These are phyloP conservation scores for Ailurus styani DNA, from an alignment of 2,113 vertebrate species.

Conservation along the genomic window DNA sequence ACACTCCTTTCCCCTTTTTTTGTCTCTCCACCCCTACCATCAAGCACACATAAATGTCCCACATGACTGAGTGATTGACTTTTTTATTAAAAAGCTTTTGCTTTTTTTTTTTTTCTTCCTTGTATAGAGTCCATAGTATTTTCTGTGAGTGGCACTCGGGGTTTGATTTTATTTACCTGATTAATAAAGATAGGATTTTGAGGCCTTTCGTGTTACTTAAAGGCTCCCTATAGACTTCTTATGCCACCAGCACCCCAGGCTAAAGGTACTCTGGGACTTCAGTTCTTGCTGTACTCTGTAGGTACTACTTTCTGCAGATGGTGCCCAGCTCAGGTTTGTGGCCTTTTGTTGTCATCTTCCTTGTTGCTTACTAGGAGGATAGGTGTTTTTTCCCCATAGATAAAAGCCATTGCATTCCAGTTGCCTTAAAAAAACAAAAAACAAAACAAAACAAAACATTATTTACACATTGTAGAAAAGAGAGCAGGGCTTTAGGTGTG, in stretches of 20 bases:
- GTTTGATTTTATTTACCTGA: not conserved
- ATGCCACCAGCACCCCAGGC: not conserved
- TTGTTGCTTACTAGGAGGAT: not conserved
- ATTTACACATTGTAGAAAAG: not conserved
- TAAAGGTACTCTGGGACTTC: not conserved
- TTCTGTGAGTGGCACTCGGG: not conserved
- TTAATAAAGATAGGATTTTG: not conserved
- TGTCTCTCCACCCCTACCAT: accelerated
- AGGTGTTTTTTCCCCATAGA: not conserved
- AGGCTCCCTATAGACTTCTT: not conserved
- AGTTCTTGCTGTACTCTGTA: not conserved
- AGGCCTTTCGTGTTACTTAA: not conserved
- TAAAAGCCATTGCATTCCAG: not conserved
- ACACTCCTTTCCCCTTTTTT: not conserved
- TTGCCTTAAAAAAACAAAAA: not conserved
- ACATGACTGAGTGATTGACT: not conserved
- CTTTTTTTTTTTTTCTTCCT: not conserved
- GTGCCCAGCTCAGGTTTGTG: not conserved
- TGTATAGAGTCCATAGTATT: not conserved
- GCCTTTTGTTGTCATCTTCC: not conserved
- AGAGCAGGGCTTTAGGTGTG: not conserved
- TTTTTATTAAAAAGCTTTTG: not conserved
- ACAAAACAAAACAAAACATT: too few relatives aligned
- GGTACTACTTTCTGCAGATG: not conserved
- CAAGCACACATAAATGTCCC: too few relatives aligned